Conservation (phyloP, 2,888 invertebrate genomes). For the Lagria hirta region DNA sequence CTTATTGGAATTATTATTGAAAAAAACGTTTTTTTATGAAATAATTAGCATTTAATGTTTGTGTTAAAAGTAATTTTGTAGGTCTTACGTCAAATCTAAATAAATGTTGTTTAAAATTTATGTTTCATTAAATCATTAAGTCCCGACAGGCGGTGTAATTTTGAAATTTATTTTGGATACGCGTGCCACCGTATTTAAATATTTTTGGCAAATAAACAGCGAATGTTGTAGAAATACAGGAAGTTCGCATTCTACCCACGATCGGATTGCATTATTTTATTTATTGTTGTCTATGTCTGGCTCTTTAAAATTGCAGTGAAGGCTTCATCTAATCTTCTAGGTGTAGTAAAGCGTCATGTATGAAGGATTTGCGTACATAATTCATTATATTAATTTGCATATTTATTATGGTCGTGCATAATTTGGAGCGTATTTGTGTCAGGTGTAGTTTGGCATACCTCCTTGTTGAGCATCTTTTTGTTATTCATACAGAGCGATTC, state of each 20-base stretch:
- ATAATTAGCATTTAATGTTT: no score
- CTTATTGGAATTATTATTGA: background rate
- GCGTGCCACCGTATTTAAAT: conserved; percentile 6
- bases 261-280: no score
- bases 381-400: conserved; percentile 22
- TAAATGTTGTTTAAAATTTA: no score
- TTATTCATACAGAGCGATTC: no score
- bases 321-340: no score
- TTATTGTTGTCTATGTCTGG: no score
- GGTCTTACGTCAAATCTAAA: no score
- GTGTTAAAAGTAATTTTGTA: no score
- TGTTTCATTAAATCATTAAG: conserved; percentile 14
- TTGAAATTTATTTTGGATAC: conserved; percentile 9
- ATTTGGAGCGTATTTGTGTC: conserved; percentile 20
- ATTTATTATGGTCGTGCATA: conserved; percentile 18
- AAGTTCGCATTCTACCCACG: conserved; percentile 6
- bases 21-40: no score
- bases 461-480: no score
- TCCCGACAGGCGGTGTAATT: conserved; percentile 14
- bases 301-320: no score
- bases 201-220: conserved; percentile 18
- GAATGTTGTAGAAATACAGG: conserved; percentile 15
- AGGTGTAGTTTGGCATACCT: conserved; percentile 12
- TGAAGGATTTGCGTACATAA: conserved; percentile 12
- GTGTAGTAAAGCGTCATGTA: conserved; percentile 1